These are phyloP conservation scores for Rhadina sibilatrix DNA, from an alignment of 2,113 vertebrate genomes.

Conservation along the genomic window DNA sequence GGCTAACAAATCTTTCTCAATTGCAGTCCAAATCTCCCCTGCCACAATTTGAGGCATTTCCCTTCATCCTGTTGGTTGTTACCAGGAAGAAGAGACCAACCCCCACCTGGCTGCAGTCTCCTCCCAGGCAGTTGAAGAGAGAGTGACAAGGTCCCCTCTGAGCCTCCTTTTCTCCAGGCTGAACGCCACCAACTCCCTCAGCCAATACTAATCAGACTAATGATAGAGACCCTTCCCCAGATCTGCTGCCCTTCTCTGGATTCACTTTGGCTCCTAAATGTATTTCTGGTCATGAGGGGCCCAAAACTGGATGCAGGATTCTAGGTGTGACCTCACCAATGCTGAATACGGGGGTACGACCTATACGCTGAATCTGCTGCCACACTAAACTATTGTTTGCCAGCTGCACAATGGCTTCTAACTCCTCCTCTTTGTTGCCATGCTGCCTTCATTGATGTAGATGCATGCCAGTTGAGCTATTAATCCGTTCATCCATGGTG, in stretches of 20 bases:
- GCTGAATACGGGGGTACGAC: fast-evolving
- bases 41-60: background rate
- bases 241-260: background rate
- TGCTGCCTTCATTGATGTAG: background rate
- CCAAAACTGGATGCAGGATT: background rate
- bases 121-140: background rate
- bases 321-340: fast-evolving
- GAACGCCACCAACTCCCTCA: background rate
- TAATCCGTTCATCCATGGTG: background rate
- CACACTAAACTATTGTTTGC: background rate
- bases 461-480: background rate
- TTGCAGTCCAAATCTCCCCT: background rate
- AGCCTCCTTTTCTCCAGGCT: background rate
- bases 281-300: background rate
- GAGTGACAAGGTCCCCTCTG: background rate
- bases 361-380: background rate
- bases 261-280: fast-evolving
- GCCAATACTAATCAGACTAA: fast-evolving
- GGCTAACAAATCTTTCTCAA: background rate
- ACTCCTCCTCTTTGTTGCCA: background rate
- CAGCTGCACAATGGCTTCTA: background rate
- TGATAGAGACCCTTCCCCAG: background rate
- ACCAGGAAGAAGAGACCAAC: background rate
- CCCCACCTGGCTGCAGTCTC: background rate
- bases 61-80: background rate